A percentile compares a stretch with the other conserved stretches of the same genome.
Conservation (phyloP, 2,888 invertebrate genomes). For the Sturmia bella region DNA sequence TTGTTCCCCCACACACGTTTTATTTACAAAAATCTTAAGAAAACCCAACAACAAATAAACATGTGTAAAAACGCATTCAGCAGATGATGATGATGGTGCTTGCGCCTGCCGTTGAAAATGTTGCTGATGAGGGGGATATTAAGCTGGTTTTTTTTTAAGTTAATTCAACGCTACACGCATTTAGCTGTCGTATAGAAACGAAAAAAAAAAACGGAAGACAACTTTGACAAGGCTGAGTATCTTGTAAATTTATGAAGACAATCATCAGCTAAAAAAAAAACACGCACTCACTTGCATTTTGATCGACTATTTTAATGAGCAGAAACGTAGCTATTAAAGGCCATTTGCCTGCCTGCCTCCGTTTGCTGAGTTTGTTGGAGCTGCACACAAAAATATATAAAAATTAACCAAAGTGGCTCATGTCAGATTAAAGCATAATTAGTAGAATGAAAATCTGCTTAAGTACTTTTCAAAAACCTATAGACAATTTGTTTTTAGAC, state of each 20-base stretch:
- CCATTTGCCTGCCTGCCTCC: slow-evolving; percentile 34
- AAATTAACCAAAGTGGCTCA: slow-evolving; percentile 72
- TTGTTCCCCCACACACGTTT: slow-evolving; percentile 40
- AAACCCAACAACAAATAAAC: slow-evolving; percentile 55
- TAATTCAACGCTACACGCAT: slow-evolving; percentile 37
- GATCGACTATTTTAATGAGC: slow-evolving; percentile 36
- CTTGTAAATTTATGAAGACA: slow-evolving; percentile 72
- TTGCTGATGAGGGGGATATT: slow-evolving; percentile 32
- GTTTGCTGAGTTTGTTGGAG: slow-evolving; percentile 32
- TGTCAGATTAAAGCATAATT: slow-evolving; percentile 74
- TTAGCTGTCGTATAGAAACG: slow-evolving; percentile 47
- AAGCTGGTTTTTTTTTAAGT: slow-evolving; percentile 16
- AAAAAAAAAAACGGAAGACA: slow-evolving; percentile 56
- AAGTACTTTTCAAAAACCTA: slow-evolving; percentile 70
- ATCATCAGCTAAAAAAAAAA: slow-evolving; percentile 57
- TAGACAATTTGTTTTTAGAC: slow-evolving; percentile 32
- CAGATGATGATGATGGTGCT: slow-evolving; percentile 42
- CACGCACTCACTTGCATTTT: slow-evolving; percentile 28
- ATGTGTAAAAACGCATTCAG: slow-evolving; percentile 45
- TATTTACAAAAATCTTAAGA: slow-evolving; percentile 46
- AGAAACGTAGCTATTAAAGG: background rate
- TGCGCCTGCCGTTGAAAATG: slow-evolving; percentile 32
- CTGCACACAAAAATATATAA: slow-evolving; percentile 16
- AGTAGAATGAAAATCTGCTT: slow-evolving; percentile 66
- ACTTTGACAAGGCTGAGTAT: slow-evolving; percentile 66